phyloP scores from a whole-genome alignment of 2,888 invertebrate genomes.

The Chalcosyrphus nemorum region DNA sequence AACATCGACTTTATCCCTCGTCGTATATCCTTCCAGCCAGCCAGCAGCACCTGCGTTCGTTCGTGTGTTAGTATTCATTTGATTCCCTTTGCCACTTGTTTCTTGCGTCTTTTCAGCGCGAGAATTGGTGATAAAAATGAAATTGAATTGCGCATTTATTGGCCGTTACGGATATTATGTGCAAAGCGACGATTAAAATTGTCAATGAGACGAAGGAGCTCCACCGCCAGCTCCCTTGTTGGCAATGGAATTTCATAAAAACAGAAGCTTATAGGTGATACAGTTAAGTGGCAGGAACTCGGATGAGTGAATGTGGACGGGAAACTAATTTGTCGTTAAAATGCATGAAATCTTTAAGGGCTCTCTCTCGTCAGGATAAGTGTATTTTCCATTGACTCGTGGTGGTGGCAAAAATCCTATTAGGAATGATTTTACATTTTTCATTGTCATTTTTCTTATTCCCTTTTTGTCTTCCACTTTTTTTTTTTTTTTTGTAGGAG shows the following conservation, averaged over 20 bases:
- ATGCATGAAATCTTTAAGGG: constrained; percentile 54
- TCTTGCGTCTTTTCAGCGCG: neutral
- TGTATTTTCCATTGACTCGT: neutral
- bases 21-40: constrained; percentile 16
- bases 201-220: constrained; percentile 33
- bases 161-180: constrained; percentile 68
- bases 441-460: neutral
- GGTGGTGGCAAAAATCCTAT: neutral
- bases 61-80: neutral
- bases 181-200: constrained; percentile 70
- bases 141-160: constrained; percentile 70
- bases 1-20: constrained; percentile 40
- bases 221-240: too few relatives aligned
- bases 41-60: neutral
- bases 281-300: neutral
- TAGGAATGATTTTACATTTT: constrained; percentile 17
- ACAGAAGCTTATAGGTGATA: constrained; percentile 16
- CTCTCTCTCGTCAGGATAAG: neutral
- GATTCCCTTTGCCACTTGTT: neutral
- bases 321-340: constrained; percentile 61
- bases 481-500: neutral
- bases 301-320: neutral
- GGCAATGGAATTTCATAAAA: constrained; percentile 5
- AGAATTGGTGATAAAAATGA: constrained; percentile 58
- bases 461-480: too few relatives aligned